Conservation (phyloP, 2,888 invertebrate genomes). For the Drosophila niveifrons region DNA sequence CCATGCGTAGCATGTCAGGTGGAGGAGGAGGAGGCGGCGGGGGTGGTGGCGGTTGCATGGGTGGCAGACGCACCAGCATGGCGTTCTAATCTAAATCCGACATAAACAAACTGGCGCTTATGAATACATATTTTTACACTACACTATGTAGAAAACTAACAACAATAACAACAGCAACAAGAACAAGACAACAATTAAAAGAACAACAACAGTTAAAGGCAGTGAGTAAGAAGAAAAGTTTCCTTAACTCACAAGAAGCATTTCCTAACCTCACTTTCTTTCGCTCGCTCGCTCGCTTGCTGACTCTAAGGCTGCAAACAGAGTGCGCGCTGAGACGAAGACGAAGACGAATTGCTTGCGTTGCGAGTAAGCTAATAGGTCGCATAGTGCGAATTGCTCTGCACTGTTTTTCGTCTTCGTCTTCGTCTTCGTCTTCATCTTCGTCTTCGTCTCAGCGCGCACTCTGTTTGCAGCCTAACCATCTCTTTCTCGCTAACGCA, state of each 20-base stretch:
- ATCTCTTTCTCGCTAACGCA: slow-evolving; percentile 2
- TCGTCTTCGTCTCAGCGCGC: no score
- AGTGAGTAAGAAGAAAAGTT: slow-evolving; percentile 25
- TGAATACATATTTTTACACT: slow-evolving; percentile 61
- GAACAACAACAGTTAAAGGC: no score
- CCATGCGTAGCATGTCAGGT: slow-evolving; percentile 68
- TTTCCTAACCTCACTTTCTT: slow-evolving; percentile 5
- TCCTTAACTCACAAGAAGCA: slow-evolving; percentile 1
- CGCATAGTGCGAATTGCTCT: no score
- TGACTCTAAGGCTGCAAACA: no score
- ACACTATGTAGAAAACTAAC: slow-evolving; percentile 15
- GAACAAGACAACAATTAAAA: slow-evolving; percentile 1
- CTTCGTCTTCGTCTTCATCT: no score
- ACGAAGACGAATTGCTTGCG: no score
- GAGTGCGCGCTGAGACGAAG: no score
- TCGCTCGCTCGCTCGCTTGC: neutral
- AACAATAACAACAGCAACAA: slow-evolving; percentile 19
- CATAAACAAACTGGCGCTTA: slow-evolving; percentile 70
- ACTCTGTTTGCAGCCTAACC: no score
- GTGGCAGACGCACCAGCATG: slow-evolving; percentile 85
- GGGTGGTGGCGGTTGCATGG: slow-evolving; percentile 68
- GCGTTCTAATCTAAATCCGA: slow-evolving; percentile 81
- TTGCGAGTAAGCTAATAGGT: no score
- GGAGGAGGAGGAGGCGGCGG: slow-evolving; percentile 71
- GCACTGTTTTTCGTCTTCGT: no score